Conservation (phyloP, 2,113 vertebrate genomes). For the Calidris pugnax region DNA sequence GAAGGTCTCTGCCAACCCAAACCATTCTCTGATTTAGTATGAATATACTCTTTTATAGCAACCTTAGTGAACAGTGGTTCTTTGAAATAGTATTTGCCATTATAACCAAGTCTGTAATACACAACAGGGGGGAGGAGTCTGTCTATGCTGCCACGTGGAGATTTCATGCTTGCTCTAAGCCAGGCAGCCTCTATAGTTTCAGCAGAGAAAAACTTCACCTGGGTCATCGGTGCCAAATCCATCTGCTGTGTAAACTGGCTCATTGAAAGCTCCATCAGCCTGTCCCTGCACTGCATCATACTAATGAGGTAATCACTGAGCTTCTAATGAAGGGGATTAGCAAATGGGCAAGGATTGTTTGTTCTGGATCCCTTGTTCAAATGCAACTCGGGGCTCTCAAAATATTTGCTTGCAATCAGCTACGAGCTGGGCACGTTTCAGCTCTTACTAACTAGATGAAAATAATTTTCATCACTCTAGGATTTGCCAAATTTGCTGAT, state of each 20-base stretch:
- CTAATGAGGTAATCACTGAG: slow-evolving; percentile 53
- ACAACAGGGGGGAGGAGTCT: not conserved
- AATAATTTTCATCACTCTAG: not conserved
- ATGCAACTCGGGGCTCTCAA: not conserved
- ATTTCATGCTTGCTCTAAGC: not conserved
- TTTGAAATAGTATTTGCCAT: not conserved
- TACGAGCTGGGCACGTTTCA: not conserved
- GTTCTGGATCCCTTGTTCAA: slow-evolving; percentile 24
- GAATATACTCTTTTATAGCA: not conserved
- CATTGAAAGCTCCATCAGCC: not conserved
- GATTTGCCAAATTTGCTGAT: not conserved
- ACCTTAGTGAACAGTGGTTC: not conserved
- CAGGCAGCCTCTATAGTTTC: not conserved
- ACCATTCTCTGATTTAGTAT: not conserved
- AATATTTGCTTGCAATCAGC: slow-evolving; percentile 38
- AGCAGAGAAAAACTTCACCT: slow-evolving; percentile 2
- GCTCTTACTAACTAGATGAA: not conserved
- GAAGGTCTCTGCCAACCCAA: not conserved
- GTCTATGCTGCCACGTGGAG: not conserved
- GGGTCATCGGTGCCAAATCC: not conserved
- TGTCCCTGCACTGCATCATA: not conserved
- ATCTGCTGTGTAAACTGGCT: not conserved
- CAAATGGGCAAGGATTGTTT: slow-evolving; percentile 27
- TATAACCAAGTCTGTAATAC: not conserved
- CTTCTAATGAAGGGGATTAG: slow-evolving; percentile 41